phyloP scores from a whole-genome alignment of 2,888 invertebrate species.

The Scotopteryx bipunctaria region DNA sequence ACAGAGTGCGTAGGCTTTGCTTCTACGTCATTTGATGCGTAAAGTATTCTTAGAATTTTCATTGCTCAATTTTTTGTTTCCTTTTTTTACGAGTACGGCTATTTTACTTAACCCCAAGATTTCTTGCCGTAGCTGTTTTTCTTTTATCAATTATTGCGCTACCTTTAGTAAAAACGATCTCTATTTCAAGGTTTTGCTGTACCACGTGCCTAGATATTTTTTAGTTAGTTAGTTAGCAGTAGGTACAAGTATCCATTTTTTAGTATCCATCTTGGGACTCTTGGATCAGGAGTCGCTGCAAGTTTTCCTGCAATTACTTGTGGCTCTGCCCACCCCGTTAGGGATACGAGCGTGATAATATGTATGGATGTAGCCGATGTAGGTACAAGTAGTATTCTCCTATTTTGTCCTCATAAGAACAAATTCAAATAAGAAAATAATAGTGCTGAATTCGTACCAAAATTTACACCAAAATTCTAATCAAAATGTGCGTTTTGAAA shows the following conservation, averaged over 20 bases:
- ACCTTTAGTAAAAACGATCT: neutral
- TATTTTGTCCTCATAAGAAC: too few species aligned
- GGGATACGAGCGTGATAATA: too few species aligned
- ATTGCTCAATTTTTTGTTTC: neutral
- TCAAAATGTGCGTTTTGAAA: slow-evolving; percentile 11
- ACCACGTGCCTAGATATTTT: too few species aligned
- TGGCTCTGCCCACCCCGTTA: too few species aligned
- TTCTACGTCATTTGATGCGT: neutral
- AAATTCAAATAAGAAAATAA: too few species aligned
- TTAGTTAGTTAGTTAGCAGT: too few species aligned
- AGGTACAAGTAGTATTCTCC: neutral
- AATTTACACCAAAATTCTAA: slow-evolving; percentile 1
- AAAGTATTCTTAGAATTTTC: neutral
- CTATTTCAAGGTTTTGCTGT: neutral
- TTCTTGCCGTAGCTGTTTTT: neutral
- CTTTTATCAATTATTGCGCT: neutral
- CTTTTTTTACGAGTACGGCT: neutral
- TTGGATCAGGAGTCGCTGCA: too few species aligned
- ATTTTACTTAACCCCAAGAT: neutral
- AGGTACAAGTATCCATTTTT: too few species aligned
- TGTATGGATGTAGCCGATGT: neutral
- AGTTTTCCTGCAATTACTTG: too few species aligned
- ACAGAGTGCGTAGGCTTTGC: neutral
- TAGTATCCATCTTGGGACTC: too few species aligned
- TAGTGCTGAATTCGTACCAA: neutral